phyloP scores from a whole-genome alignment of 1,140 invertebrate genomes.

The Mya arenaria region DNA sequence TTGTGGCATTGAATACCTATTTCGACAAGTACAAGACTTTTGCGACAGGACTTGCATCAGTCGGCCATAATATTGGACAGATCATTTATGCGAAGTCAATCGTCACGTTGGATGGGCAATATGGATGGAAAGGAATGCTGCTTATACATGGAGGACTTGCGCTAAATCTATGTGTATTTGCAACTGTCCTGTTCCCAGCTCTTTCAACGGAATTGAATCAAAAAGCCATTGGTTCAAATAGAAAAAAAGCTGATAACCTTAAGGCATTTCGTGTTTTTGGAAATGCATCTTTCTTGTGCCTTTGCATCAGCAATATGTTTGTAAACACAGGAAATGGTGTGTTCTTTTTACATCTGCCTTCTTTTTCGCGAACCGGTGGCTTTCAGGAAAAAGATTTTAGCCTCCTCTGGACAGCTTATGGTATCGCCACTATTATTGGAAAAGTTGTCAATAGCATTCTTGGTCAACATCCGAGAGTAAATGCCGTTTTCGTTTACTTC shows the following conservation, averaged over 20 bases:
- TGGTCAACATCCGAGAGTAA: constrained; percentile 19
- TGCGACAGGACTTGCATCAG: constrained; percentile 6
- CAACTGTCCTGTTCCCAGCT: not conserved
- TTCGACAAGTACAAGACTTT: constrained; percentile 36
- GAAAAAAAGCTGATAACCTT: no score
- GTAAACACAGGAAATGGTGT: not conserved
- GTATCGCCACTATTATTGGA: constrained; percentile 13
- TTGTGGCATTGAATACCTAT: constrained; percentile 1
- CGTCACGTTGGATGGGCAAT: not conserved
- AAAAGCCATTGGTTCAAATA: no score
- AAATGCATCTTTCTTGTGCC: not conserved
- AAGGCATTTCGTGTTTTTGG: no score
- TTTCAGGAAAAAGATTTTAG: constrained; percentile 3
- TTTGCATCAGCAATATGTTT: constrained; percentile 28
- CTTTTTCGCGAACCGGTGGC: not conserved
- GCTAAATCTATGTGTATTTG: constrained; percentile 29
- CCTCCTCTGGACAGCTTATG: not conserved
- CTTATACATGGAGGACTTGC: constrained; percentile 8
- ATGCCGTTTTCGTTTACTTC: not conserved
- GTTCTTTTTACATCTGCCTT: constrained; percentile 21
- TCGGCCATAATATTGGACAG: constrained; percentile 19
- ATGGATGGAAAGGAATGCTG: constrained; percentile 17
- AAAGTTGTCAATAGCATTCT: constrained; percentile 9
- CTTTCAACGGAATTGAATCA: no score
- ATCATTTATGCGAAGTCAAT: constrained; percentile 16